phyloP scores from a whole-genome alignment of 2,797 vertebrate genomes.

The Cyclopterus lumpus region DNA sequence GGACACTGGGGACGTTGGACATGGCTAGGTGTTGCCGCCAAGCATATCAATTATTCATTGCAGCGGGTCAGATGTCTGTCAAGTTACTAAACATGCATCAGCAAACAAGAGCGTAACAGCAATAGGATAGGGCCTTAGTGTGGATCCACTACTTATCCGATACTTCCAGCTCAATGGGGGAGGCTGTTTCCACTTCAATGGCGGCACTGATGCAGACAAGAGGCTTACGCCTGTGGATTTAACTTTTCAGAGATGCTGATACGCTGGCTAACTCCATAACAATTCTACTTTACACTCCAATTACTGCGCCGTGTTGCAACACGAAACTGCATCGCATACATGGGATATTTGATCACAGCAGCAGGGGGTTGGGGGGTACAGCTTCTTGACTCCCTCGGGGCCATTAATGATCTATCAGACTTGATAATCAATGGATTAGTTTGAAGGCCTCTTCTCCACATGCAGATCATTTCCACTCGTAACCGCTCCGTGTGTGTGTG shows the following conservation, averaged over 20 bases:
- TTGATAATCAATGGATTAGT: slow-evolving; percentile 59
- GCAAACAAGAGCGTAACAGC: slow-evolving; percentile 75
- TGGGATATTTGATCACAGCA: slow-evolving; percentile 69
- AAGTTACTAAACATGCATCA: slow-evolving; percentile 79
- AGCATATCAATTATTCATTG: slow-evolving; percentile 75
- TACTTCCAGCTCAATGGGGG: slow-evolving; percentile 71
- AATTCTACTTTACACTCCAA: slow-evolving; percentile 68
- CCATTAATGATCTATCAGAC: slow-evolving; percentile 60
- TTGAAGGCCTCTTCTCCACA: slow-evolving; percentile 49
- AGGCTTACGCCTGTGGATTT: slow-evolving; percentile 49
- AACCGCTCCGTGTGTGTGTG: slow-evolving; percentile 38
- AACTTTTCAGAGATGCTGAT: slow-evolving; percentile 61
- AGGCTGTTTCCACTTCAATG: slow-evolving; percentile 63
- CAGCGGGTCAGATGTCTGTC: slow-evolving; percentile 67
- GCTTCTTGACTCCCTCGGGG: slow-evolving; percentile 50
- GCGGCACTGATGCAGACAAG: slow-evolving; percentile 55
- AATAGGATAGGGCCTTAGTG: slow-evolving; percentile 66
- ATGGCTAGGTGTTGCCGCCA: slow-evolving; percentile 58
- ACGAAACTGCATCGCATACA: slow-evolving; percentile 67
- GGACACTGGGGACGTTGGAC: slow-evolving; percentile 48
- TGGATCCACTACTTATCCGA: slow-evolving; percentile 59
- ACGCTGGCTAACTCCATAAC: slow-evolving; percentile 51
- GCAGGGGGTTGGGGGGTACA: neutral
- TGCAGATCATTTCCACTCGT: slow-evolving; percentile 52
- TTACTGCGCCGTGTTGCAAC: slow-evolving; percentile 64